These are phyloP conservation scores for Noctuana brunneofusca DNA, from an alignment of 2,888 invertebrate genomes.

Conservation along the genomic window DNA sequence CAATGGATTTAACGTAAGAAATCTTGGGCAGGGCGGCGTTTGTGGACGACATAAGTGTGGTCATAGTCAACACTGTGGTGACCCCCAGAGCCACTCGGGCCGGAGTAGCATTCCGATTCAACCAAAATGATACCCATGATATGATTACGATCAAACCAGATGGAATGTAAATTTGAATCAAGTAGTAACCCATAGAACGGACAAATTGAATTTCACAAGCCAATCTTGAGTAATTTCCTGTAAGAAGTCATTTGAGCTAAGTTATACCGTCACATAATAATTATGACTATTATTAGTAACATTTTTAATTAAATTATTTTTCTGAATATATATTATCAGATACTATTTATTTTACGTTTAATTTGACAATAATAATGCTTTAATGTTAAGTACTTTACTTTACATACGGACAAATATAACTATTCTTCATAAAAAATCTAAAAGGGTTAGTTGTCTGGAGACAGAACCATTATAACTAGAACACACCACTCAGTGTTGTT, in stretches of 20 bases:
- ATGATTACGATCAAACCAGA: conserved; percentile 98
- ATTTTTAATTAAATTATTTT: neutral
- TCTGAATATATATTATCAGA: too few species aligned
- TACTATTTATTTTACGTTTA: neutral
- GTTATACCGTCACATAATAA: conserved; percentile 10
- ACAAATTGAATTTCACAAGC: conserved; percentile 98
- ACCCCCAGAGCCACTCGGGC: conserved; percentile 96
- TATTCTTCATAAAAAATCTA: conserved; percentile 8
- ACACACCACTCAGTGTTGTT: conserved; percentile 75
- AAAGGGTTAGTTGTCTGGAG: conserved; percentile 12
- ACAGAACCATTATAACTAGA: conserved; percentile 42
- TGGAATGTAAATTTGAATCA: conserved; percentile 99
- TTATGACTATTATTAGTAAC: neutral
- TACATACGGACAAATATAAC: neutral
- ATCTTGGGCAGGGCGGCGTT: conserved; percentile 98
- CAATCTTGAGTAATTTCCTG: conserved; percentile 98
- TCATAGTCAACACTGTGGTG: conserved; percentile 98
- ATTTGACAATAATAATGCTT: neutral
- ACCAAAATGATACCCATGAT: conserved; percentile 98
- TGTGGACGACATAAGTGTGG: conserved; percentile 97
- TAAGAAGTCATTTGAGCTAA: conserved; percentile 39
- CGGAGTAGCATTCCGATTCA: conserved; percentile 96
- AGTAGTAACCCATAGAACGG: conserved; percentile 98
- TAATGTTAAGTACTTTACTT: neutral
- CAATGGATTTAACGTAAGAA: conserved; percentile 98